Base-by-base conservation (phyloP, 2,797 vertebrate species). In the Dendrocincla tyrannina region DNA sequence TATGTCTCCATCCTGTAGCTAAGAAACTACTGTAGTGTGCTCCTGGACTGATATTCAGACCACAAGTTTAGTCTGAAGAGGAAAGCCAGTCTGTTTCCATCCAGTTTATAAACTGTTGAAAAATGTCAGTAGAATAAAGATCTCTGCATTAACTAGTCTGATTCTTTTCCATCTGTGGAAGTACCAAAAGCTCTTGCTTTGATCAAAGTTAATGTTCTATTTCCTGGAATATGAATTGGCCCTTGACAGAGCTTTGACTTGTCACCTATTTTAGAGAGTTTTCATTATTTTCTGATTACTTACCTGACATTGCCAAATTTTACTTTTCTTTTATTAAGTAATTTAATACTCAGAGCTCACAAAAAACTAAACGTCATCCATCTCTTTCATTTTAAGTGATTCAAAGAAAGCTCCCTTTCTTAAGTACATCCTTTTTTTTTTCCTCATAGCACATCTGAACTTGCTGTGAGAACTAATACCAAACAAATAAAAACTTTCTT, bases 251-350 rank as follows among this genome's bases (percentile, higher is more conserved):
- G 88, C 70, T 94, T 94, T 97, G 93, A 91, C 94, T 96, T 97
- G 86, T 96, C 96, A 89, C 94, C 94, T 95, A 82, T 95, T 94
- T 96, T 93, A 96, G 79, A 88, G 52, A 79, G 42, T 85, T 98
- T 97, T 97, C 95, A 96, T 97, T 97, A 95, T 94, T 96, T 97
- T 97, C 88, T 96, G 96, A 97, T 97, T 94, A 91, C 93, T 94
- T 93, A 94, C 66, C 46, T 28, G 44, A 74, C 49, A 27, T 96
- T 96, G 91, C 95, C 96, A 96, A 96, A 95, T 93, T 90, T 96
- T 95, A 82, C 82, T 91, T 94, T 95, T 97, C 84, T 96, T 84
- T 97, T 96, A 96, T 97, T 96, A 96, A 97, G 95, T 97, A 95
- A 97, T 97, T 93, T 97, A 96, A 97, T 97, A 97, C 96, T 95